phyloP scores from a whole-genome alignment of 2,797 vertebrate genomes.

The Remorina albescens region DNA sequence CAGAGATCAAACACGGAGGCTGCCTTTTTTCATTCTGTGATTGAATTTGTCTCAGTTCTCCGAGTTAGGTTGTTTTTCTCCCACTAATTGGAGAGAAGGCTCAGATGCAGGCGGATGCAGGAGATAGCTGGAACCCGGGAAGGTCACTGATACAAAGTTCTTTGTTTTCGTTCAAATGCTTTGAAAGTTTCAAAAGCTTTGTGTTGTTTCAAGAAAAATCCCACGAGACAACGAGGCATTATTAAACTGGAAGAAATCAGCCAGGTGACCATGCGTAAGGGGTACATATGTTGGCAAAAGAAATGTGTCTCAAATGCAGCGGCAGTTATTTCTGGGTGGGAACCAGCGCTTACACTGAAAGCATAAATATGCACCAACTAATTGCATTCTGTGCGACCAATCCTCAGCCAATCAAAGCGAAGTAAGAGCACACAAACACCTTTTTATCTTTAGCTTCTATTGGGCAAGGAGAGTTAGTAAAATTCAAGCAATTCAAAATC shows the following conservation, averaged over 20 bases:
- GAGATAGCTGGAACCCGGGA: conserved; percentile 60
- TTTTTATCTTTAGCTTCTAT: conserved; percentile 26
- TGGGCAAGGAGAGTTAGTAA: conserved; percentile 31
- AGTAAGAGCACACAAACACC: conserved; percentile 36
- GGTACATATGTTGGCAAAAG: conserved; percentile 49
- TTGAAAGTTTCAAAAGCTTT: conserved; percentile 69
- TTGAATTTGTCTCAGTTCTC: conserved; percentile 72
- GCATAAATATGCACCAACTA: conserved; percentile 64
- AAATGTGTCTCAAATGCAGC: conserved; percentile 59
- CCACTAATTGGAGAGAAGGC: conserved; percentile 81
- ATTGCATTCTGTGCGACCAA: conserved; percentile 71
- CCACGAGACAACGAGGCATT: conserved; percentile 48
- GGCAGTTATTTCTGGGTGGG: conserved; percentile 74
- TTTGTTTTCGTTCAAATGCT: conserved; percentile 49
- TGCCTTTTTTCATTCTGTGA: conserved; percentile 50
- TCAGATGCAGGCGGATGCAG: conserved; percentile 61
- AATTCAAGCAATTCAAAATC: conserved; percentile 26
- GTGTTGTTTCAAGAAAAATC: conserved; percentile 55
- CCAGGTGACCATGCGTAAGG: conserved; percentile 69
- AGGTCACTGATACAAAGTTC: conserved; percentile 69
- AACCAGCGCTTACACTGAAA: conserved; percentile 54
- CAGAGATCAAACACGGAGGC: conserved; percentile 71
- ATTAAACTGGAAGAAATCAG: conserved; percentile 53
- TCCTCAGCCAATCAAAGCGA: conserved; percentile 62
- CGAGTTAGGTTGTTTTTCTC: conserved; percentile 76